Evolutionary conservation across 2,113 vertebrate genomes (phyloP).

Genomic region (Xenopus laevis): DNA sequence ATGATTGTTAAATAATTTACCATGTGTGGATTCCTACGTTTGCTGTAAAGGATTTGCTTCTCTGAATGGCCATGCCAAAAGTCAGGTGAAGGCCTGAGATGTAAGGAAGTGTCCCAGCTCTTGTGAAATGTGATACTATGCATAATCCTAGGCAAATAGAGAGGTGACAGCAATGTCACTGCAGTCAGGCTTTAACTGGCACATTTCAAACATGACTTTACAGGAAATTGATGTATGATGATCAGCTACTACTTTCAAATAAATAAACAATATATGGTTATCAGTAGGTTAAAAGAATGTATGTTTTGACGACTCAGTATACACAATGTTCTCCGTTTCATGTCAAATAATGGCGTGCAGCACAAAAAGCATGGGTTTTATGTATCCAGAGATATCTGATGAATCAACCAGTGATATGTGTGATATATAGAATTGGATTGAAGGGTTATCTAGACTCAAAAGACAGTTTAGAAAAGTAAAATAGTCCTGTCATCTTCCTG

Average conservation of each 20-base stretch:
- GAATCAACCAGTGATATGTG: neutral
- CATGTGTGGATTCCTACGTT: constrained; percentile 25
- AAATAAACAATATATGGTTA: constrained; percentile 34
- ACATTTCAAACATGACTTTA: constrained; percentile 13
- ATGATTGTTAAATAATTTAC: constrained; percentile 39
- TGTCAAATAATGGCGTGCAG: neutral
- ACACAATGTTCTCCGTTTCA: neutral
- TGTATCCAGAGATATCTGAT: neutral
- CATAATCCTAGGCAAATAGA: constrained; percentile 38
- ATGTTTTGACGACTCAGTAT: neutral
- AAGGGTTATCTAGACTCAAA: neutral
- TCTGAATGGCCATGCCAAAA: constrained; percentile 1
- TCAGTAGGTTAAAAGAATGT: constrained; percentile 11
- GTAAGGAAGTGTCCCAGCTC: constrained; percentile 15
- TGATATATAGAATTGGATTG: neutral
- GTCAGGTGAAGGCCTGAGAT: neutral
- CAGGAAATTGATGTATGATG: constrained; percentile 31
- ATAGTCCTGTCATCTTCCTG: neutral
- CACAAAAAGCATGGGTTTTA: neutral
- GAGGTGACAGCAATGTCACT: constrained; percentile 30
- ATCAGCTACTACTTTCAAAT: constrained; percentile 27
- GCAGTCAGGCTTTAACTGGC: constrained; percentile 6
- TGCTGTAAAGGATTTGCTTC: neutral
- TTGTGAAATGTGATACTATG: constrained; percentile 36
- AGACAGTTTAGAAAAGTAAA: neutral